Conservation (phyloP, 1,140 invertebrate species). For the Lasioglossum baleicum region DNA sequence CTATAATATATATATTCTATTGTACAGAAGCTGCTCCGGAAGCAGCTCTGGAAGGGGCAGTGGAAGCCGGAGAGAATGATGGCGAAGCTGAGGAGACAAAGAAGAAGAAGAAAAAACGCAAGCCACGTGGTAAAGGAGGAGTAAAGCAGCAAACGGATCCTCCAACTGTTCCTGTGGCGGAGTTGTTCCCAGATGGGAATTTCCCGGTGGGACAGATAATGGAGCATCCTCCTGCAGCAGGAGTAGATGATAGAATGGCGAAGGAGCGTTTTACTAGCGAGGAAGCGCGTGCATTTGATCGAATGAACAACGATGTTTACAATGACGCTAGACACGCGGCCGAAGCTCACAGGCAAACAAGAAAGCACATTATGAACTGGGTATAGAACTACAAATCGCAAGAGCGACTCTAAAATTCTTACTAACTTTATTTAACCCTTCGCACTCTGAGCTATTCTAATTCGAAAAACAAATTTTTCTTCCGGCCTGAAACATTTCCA, state of each 20-base stretch:
- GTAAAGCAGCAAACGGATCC: conserved; percentile 88
- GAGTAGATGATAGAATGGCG: conserved; percentile 90
- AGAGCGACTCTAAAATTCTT: not conserved
- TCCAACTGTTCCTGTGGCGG: conserved; percentile 91
- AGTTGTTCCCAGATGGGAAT: conserved; percentile 91
- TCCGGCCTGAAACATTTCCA: no score
- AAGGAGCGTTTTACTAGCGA: conserved; percentile 93
- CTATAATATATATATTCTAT: not conserved
- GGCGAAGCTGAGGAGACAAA: conserved; percentile 79
- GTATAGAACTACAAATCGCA: conserved; percentile 38
- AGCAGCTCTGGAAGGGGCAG: conserved; percentile 5
- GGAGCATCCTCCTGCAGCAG: conserved; percentile 85
- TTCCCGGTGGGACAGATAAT: conserved; percentile 91
- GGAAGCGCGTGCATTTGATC: conserved; percentile 92
- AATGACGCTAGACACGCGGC: conserved; percentile 97
- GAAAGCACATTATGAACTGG: conserved; percentile 77
- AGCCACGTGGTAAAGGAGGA: conserved; percentile 78
- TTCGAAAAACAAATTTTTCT: no score
- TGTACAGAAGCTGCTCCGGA: conserved; percentile 28
- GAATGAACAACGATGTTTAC: conserved; percentile 93
- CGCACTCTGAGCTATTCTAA: no score
- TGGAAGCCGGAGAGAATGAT: conserved; percentile 66
- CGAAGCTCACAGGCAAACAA: conserved; percentile 96
- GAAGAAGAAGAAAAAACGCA: conserved; percentile 84
- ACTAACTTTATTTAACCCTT: no score